Base-by-base conservation (phyloP, 2,113 vertebrate genomes). In the Pipra filicauda region DNA sequence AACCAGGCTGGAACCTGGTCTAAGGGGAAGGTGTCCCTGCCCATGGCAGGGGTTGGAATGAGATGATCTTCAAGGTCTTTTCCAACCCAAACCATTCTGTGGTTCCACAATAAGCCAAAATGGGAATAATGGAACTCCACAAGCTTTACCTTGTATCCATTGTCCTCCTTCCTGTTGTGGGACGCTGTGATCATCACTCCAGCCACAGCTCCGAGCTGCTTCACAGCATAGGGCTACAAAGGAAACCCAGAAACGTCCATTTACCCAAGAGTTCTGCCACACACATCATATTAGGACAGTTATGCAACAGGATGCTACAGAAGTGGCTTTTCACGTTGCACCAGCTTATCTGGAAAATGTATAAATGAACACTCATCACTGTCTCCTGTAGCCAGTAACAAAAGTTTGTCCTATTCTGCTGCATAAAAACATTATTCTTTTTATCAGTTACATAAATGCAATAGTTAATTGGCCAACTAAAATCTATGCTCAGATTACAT, bases 161-260 rank as follows among this genome's bases (percentile, higher is more conserved):
- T 99, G 98, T 99, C 99, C 91, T 99, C 99, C 95, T 99, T 99
- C 7, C 98, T 98, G 90, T 99, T 99, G 93, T 99, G 99, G 27
- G 99, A 99, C 0, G 99, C 99, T 0, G 99, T 99, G 94, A 99
- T 98, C 99, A 99, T 99, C 39, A 99, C 98, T 5, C 99, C 99
- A 8, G 99, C 99, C 44, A 98, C 98, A 8, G 99, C 98, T 4
- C 97, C 97, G 8, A 99, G 98, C 95, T 98, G 98, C 95, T 97
- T 98, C 72, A 99, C 99, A 5, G 99, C 98, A 3, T 99, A 99
- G 24, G 99, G 99, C 99, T 99, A 85, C 27, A 97, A 96, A 10
- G 57, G 41, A 59, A 96, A 84, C 3, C 15, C 92, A 92, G 30
- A 49, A 89, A 65, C 0, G 51, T 33, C 2, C 2, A 4, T 13